Evolutionary conservation across 2,113 vertebrate genomes (phyloP).

Genomic region (Oryzias javanicus): DNA sequence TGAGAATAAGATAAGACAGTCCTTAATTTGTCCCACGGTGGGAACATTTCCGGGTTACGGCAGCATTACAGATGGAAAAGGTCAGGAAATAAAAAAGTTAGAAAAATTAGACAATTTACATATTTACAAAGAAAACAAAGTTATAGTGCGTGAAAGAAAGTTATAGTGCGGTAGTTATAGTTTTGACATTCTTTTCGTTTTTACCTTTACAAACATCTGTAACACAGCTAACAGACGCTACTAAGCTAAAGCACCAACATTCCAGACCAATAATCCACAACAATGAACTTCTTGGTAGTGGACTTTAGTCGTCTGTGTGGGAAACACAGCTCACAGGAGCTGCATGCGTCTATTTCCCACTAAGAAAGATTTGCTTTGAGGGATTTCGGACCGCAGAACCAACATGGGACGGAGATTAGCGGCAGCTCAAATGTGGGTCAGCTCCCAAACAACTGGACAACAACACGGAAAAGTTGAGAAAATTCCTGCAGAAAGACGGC

Average conservation of each 20-base stretch:
- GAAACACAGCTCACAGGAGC: constrained; percentile 49
- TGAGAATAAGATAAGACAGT: too few species aligned
- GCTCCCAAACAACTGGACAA: constrained; percentile 29
- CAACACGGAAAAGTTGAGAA: constrained; percentile 15
- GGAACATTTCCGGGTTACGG: too few species aligned
- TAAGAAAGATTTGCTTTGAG: constrained; percentile 54
- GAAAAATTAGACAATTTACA: too few species aligned
- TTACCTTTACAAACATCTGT: too few species aligned
- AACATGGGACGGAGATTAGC: constrained; percentile 49
- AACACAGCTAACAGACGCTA: too few species aligned
- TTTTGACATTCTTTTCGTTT: too few species aligned
- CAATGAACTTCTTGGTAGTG: constrained; percentile 59
- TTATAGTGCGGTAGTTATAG: too few species aligned
- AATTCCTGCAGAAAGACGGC: not conserved
- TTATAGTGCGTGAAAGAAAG: too few species aligned
- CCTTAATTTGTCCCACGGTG: too few species aligned
- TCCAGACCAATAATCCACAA: constrained; percentile 58
- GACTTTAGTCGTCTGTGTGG: constrained; percentile 49
- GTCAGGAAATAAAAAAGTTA: too few species aligned
- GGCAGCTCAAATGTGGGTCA: constrained; percentile 55
- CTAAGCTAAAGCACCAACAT: constrained; percentile 44
- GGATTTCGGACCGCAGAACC: constrained; percentile 33
- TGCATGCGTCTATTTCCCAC: constrained; percentile 47
- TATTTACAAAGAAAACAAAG: too few species aligned
- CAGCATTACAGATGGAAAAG: too few species aligned